Base-by-base conservation (phyloP, 2,797 vertebrate genomes). In the Sebastes cheni region DNA sequence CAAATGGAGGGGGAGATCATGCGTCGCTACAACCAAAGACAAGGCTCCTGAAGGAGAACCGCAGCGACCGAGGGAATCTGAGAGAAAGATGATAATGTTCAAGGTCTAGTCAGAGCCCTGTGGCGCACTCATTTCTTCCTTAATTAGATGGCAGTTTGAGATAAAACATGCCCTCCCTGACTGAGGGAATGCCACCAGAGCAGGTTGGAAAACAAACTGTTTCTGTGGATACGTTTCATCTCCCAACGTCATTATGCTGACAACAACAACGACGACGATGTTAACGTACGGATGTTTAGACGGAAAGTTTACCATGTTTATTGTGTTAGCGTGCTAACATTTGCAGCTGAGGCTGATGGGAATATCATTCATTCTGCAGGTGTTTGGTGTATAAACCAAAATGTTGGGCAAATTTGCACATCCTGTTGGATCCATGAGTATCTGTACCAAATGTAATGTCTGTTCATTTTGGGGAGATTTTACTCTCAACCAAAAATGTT, bases 91-190 rank as follows among this genome's bases (percentile, higher is more conserved):
- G 82, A 91, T 88, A 79, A 82, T 88, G 89, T 83, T 86, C 67
- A 74, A 79, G 78, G 79, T 80, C 27, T 39, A 86, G 86, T 80
- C 89, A 82, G 71, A 80, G 77, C 82, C 75, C 84, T 34, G 32
- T 75, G 81, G 79, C 59, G 20, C 39, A 36, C 67, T 85, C 72
- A 83, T 84, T 92, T 88, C 88, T 83, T 42, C 81, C 75, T 85
- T 91, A 89, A 92, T 93, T 89, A 91, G 83, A 83, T 75, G 36
- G 70, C 75, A 84, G 89, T 77, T 86, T 86, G 46, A 60, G 82
- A 81, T 72, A 54, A 82, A 86, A 79, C 74, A 65, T 61, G 42
- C 62, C 12, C 58, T 80, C 69, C 67, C 42, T 66, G 76, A 86
- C 58, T 74, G 77, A 89, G 65, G 83, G 30, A 70, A 85, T 77